Percentiles rank a stretch among this genome's conserved stretches.
phyloP scores from a whole-genome alignment of 1,140 invertebrate genomes.

The Phortica variegata region DNA sequence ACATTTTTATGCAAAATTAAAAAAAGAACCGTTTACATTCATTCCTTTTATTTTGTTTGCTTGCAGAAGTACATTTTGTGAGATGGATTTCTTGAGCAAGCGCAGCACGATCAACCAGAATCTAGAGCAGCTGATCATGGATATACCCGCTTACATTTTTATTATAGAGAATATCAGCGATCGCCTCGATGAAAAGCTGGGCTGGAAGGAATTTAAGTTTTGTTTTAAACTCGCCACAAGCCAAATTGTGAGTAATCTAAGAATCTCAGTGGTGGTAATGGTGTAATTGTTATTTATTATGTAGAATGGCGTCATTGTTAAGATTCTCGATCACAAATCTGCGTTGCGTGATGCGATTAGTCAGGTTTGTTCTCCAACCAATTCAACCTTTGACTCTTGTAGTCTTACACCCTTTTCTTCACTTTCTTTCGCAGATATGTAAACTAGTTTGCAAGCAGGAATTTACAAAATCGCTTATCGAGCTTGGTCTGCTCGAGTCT shows the following conservation, averaged over 20 bases:
- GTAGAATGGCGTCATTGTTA: constrained; percentile 62
- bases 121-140: constrained; percentile 65
- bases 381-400: too few species aligned
- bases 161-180: constrained; percentile 65
- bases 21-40: background rate
- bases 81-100: constrained; percentile 63
- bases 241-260: constrained; percentile 65
- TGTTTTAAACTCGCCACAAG: constrained; percentile 70
- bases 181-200: constrained; percentile 65
- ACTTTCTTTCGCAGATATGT: constrained; percentile 35
- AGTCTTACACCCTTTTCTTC: background rate
- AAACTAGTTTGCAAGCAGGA: constrained; percentile 64
- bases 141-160: constrained; percentile 65
- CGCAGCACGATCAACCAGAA: constrained; percentile 64
- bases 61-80: constrained; percentile 62
- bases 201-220: constrained; percentile 71
- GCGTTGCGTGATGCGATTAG: constrained; percentile 55
- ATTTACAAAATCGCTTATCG: constrained; percentile 62
- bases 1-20: background rate
- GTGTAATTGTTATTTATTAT: constrained; percentile 11
- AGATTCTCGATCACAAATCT: constrained; percentile 60
- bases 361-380: constrained; percentile 52
- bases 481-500: constrained; percentile 60
- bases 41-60: background rate
- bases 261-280: too few species aligned